These are phyloP conservation scores for Phycodurus eques DNA, from an alignment of 2,113 vertebrate genomes.

Conservation along the genomic window DNA sequence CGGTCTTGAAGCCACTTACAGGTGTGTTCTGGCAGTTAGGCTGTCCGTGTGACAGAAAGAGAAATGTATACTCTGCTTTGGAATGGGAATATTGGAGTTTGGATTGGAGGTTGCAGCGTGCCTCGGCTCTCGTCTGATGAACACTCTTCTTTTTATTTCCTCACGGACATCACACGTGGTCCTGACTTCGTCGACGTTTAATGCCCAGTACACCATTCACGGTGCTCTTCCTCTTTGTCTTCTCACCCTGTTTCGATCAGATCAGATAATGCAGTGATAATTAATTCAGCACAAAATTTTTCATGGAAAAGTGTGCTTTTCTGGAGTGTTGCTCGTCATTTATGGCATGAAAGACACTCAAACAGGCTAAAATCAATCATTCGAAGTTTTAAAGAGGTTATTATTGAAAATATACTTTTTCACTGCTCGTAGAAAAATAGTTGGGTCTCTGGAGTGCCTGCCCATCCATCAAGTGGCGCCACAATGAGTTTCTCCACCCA, in stretches of 20 bases:
- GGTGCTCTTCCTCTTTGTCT: slow-evolving; percentile 57
- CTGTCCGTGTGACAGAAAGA: slow-evolving; percentile 21
- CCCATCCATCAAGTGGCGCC: too few relatives aligned
- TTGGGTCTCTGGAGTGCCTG: too few relatives aligned
- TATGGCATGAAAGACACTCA: too few relatives aligned
- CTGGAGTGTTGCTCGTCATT: too few relatives aligned
- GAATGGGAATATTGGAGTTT: slow-evolving; percentile 51
- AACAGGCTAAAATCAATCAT: too few relatives aligned
- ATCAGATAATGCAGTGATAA: slow-evolving; percentile 8
- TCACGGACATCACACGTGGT: slow-evolving; percentile 37
- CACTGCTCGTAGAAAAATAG: too few relatives aligned
- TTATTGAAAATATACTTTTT: too few relatives aligned
- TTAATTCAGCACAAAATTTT: too few relatives aligned
- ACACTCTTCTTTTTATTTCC: slow-evolving; percentile 32
- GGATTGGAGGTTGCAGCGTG: slow-evolving; percentile 40
- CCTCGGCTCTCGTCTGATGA: slow-evolving; percentile 37
- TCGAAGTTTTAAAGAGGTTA: too few relatives aligned
- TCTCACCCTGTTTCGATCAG: slow-evolving; percentile 49
- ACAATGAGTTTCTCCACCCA: too few relatives aligned
- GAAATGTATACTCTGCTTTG: slow-evolving; percentile 41
- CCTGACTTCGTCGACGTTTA: slow-evolving; percentile 70
- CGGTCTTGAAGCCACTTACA: slow-evolving; percentile 23
- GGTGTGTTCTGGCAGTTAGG: slow-evolving; percentile 14
- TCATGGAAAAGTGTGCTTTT: too few relatives aligned
- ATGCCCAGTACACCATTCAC: slow-evolving; percentile 56